Evolutionary conservation across 2,888 invertebrate genomes (phyloP).

Genomic region (Eucriotettix oculatus): DNA sequence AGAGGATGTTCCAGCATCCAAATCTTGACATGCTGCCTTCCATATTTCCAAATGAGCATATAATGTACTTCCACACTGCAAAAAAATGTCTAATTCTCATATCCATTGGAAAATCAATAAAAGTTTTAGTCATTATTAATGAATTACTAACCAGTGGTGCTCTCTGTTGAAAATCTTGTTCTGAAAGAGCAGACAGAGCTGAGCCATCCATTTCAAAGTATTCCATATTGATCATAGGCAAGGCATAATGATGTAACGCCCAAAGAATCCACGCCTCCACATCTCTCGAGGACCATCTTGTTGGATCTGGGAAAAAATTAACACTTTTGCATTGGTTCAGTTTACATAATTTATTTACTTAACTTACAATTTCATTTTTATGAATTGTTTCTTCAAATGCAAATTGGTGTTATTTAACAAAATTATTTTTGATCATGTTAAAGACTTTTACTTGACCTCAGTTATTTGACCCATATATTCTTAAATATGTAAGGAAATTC

Average conservation of each 20-base stretch:
- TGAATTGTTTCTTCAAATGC: neutral
- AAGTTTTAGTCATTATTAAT: neutral
- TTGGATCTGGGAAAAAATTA: conserved; percentile 50
- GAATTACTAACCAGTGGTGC: conserved; percentile 55
- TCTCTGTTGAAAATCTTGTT: conserved; percentile 71
- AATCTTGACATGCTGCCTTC: conserved; percentile 60
- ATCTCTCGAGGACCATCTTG: conserved; percentile 68
- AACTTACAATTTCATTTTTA: neutral
- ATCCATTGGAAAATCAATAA: neutral
- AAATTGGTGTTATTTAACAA: no score
- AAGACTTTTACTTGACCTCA: no score
- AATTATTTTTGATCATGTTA: no score
- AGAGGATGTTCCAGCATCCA: conserved; percentile 13
- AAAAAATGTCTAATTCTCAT: conserved; percentile 12
- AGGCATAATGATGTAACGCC: conserved; percentile 64
- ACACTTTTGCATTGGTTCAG: neutral
- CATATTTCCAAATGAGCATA: conserved; percentile 82
- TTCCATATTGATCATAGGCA: conserved; percentile 53
- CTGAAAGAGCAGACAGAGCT: conserved; percentile 55
- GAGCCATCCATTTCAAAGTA: conserved; percentile 69
- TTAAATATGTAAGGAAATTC: no score
- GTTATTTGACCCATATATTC: no score
- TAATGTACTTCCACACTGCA: conserved; percentile 65
- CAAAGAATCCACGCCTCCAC: conserved; percentile 81
- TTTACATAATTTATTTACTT: neutral